phyloP scores from a whole-genome alignment of 2,113 vertebrate species.

The Carassius gibelio region DNA sequence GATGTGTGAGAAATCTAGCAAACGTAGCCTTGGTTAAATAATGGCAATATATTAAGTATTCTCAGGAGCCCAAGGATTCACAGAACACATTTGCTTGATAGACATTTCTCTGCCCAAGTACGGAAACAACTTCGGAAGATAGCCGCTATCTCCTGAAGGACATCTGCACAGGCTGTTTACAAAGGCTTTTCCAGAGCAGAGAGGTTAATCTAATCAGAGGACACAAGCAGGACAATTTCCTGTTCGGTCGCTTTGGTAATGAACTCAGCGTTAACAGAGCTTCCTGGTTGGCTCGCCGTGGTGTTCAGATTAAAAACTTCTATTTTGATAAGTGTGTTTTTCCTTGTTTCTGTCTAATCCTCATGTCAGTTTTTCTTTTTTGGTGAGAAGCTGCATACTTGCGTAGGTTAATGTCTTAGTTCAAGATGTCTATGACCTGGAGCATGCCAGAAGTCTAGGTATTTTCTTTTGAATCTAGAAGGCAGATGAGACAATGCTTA shows the following conservation, averaged over 20 bases:
- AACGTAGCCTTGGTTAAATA: constrained; percentile 37
- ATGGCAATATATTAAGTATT: constrained; percentile 53
- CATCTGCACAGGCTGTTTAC: constrained; percentile 75
- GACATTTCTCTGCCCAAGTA: constrained; percentile 58
- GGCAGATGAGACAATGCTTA: neutral
- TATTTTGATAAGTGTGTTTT: constrained; percentile 81
- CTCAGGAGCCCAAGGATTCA: constrained; percentile 67
- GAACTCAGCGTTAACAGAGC: constrained; percentile 70
- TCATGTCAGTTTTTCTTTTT: constrained; percentile 70
- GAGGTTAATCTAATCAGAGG: constrained; percentile 78
- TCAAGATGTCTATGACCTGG: constrained; percentile 33
- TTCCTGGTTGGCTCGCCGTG: constrained; percentile 76
- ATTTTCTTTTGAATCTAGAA: neutral
- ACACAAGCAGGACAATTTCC: constrained; percentile 77
- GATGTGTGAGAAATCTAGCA: constrained; percentile 44
- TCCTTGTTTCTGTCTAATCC: constrained; percentile 64
- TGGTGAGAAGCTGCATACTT: constrained; percentile 52
- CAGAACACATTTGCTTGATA: constrained; percentile 65
- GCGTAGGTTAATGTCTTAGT: constrained; percentile 25
- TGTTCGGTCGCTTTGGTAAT: constrained; percentile 76
- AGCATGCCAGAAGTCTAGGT: neutral
- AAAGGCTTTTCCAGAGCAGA: constrained; percentile 65
- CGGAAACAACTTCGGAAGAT: constrained; percentile 67
- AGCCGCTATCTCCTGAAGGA: constrained; percentile 77
- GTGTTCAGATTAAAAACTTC: constrained; percentile 67